Conservation (phyloP, 2,888 invertebrate species). For the Euplagia quadripunctaria region DNA sequence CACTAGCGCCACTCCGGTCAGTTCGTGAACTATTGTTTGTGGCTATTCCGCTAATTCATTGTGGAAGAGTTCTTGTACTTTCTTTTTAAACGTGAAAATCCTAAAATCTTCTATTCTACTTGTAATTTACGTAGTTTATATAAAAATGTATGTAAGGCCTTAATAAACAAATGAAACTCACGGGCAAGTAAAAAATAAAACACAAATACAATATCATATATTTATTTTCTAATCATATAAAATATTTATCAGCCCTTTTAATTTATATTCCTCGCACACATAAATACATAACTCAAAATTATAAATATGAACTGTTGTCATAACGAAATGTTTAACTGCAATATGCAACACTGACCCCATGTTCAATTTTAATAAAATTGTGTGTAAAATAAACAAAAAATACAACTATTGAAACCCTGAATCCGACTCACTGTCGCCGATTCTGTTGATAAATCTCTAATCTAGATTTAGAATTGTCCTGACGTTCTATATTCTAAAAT, state of each 20-base stretch:
- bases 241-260: slow-evolving; percentile 49
- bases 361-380: neutral
- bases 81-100: too few species aligned
- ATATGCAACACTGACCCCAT: neutral
- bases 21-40: too few species aligned
- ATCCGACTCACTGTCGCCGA: neutral
- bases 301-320: slow-evolving; percentile 34
- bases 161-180: too few species aligned
- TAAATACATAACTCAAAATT: slow-evolving; percentile 26
- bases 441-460: neutral
- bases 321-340: neutral
- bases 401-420: neutral
- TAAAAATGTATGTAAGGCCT: too few species aligned
- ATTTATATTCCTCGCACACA: slow-evolving; percentile 29
- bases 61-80: too few species aligned
- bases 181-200: slow-evolving; percentile 23
- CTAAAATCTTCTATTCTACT: too few species aligned
- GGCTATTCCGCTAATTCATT: too few species aligned
- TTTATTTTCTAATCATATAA: slow-evolving; percentile 52
- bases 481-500: too few species aligned
- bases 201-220: slow-evolving; percentile 38
- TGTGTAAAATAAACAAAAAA: neutral
- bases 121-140: too few species aligned
- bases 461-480: too few species aligned
- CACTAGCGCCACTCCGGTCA: too few species aligned